Evolutionary conservation across 2,888 invertebrate genomes (phyloP).

Genomic region (Ophion slaviceki): DNA sequence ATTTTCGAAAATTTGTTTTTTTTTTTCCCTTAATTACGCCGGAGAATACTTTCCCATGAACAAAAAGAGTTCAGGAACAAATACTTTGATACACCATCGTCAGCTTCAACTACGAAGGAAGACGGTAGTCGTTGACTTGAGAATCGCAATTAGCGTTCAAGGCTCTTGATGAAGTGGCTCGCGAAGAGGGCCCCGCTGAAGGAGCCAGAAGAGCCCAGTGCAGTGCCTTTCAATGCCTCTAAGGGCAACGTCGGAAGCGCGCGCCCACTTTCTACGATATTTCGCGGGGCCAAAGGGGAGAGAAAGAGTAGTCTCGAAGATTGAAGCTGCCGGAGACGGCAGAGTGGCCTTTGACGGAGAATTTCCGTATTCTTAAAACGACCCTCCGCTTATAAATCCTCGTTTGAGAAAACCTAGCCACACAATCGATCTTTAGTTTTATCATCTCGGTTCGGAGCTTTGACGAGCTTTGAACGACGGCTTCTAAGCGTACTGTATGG

Average conservation of each 20-base stretch:
- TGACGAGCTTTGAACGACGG: constrained; percentile 28
- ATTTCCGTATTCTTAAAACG: constrained; percentile 62
- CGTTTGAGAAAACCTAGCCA: constrained; percentile 48
- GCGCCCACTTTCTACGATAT: constrained; percentile 50
- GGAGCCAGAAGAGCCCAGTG: constrained; percentile 59
- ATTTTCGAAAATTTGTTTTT: not conserved
- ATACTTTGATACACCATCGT: constrained; percentile 63
- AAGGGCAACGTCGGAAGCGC: constrained; percentile 47
- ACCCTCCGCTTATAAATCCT: constrained; percentile 59
- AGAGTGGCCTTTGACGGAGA: constrained; percentile 55
- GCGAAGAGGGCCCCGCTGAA: constrained; percentile 55
- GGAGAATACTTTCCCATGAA: constrained; percentile 13
- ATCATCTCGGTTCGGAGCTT: constrained; percentile 27
- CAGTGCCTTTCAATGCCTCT: constrained; percentile 53
- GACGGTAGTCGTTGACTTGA: constrained; percentile 59
- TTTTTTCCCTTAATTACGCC: not conserved
- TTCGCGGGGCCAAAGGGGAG: constrained; percentile 22
- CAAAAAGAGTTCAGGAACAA: constrained; percentile 36
- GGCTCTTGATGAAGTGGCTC: constrained; percentile 68
- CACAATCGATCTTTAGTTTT: constrained; percentile 32
- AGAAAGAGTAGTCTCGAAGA: constrained; percentile 46
- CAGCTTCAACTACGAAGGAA: constrained; percentile 54
- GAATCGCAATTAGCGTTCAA: constrained; percentile 69
- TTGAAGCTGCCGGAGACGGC: constrained; percentile 44
- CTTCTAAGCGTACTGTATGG: not conserved